Percentiles rank a stretch among this genome's conserved stretches.
phyloP scores from a whole-genome alignment of 2,888 invertebrate genomes.

The Catotricha subobsoleta region DNA sequence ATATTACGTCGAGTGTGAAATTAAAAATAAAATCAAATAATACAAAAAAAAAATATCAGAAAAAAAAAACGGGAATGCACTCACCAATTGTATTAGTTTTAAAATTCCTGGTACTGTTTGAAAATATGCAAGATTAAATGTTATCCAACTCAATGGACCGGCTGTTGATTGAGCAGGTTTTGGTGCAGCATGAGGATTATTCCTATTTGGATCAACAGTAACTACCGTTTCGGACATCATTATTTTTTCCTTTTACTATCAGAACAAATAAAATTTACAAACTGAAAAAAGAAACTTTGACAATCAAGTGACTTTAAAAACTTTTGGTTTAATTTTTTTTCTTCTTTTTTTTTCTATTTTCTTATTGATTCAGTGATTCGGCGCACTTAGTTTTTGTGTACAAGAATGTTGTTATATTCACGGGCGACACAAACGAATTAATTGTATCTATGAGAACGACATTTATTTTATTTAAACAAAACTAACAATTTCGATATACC shows the following conservation, averaged over 20 bases:
- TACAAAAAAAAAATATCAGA: too few relatives aligned
- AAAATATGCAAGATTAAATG: constrained; percentile 63
- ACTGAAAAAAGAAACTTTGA: background rate
- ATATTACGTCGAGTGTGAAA: too few relatives aligned
- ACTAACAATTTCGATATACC: background rate
- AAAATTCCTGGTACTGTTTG: constrained; percentile 62
- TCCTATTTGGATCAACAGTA: constrained; percentile 50
- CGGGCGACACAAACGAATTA: too few relatives aligned
- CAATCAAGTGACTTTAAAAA: too few relatives aligned
- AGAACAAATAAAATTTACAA: background rate
- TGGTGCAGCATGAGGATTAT: constrained; percentile 6
- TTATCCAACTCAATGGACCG: constrained; percentile 44
- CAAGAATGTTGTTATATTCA: too few relatives aligned
- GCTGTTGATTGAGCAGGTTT: constrained; percentile 18
- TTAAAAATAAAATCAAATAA: too few relatives aligned
- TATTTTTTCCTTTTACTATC: constrained; percentile 5
- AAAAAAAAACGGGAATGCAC: too few relatives aligned
- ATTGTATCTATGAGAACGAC: too few relatives aligned
- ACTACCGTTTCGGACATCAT: constrained; percentile 77
- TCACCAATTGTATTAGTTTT: constrained; percentile 67
- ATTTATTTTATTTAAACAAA: too few relatives aligned
- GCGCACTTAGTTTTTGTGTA: background rate
- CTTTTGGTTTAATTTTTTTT: background rate
- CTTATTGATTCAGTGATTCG: background rate
- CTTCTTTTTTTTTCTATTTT: background rate